These are phyloP conservation scores for Thomomys bottae DNA, from an alignment of 2,113 vertebrate genomes.

Conservation along the genomic window DNA sequence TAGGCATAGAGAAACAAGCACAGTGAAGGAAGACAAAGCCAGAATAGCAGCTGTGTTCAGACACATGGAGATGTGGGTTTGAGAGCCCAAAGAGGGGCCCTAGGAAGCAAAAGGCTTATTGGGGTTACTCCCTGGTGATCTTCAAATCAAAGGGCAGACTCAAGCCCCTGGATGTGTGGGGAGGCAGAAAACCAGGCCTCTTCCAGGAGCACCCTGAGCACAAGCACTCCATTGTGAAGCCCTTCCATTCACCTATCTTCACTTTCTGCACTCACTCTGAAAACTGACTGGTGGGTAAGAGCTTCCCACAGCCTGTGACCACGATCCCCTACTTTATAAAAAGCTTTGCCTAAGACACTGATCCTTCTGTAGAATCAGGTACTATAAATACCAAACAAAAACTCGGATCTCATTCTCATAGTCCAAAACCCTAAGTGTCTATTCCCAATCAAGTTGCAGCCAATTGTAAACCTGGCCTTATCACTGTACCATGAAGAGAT, in stretches of 20 bases:
- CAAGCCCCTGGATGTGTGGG: background rate
- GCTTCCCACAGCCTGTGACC: background rate
- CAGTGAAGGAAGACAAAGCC: background rate
- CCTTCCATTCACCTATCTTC: background rate
- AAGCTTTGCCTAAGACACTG: background rate
- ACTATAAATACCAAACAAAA: background rate
- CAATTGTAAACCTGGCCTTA: background rate
- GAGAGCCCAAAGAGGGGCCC: background rate
- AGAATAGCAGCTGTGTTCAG: background rate
- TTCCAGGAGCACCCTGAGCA: background rate
- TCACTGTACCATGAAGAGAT: background rate
- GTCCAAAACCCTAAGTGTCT: background rate
- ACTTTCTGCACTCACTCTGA: background rate
- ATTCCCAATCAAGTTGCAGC: background rate
- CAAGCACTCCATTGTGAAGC: background rate
- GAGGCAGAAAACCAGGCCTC: background rate
- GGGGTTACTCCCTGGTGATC: background rate
- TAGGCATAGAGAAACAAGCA: background rate
- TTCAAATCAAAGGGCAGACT: background rate
- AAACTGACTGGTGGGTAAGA: background rate
- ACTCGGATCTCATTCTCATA: background rate
- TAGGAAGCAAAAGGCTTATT: background rate
- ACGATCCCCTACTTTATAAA: background rate
- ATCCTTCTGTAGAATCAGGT: background rate
- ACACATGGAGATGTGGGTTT: background rate